Conservation (phyloP, 64 coral and sea anemone genomes). For the Stichodactyla helianthus region DNA sequence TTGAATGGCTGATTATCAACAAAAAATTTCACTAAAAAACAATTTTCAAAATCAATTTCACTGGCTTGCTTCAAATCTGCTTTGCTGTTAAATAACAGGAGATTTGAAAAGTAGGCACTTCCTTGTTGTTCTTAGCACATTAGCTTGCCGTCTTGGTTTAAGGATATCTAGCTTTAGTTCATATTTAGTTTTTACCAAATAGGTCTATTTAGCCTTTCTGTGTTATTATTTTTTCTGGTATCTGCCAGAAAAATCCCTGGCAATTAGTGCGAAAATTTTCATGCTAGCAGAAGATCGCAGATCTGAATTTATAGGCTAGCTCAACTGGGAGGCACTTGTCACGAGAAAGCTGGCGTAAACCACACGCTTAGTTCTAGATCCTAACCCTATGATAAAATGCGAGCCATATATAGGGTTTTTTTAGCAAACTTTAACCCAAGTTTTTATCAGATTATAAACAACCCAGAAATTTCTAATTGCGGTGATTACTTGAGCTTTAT, state of each 20-base stretch:
- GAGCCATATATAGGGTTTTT: neutral
- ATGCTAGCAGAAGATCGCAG: too few species aligned
- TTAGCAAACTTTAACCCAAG: neutral
- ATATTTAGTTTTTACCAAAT: neutral
- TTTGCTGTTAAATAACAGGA: constrained; percentile 1
- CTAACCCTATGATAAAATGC: neutral
- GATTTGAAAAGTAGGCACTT: neutral
- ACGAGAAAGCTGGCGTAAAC: neutral
- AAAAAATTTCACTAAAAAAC: neutral
- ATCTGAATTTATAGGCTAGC: too few species aligned
- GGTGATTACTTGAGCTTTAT: constrained; percentile 6
- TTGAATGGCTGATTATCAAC: neutral
- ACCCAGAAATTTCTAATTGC: neutral
- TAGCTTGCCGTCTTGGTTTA: neutral
- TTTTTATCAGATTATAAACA: neutral
- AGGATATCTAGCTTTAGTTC: neutral
- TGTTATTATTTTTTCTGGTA: too few species aligned
- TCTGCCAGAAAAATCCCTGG: too few species aligned
- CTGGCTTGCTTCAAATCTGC: neutral
- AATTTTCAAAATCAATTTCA: neutral
- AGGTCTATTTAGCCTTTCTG: neutral
- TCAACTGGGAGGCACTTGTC: neutral
- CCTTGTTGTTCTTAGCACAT: neutral
- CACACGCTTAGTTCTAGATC: too few species aligned
- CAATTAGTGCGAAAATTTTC: too few species aligned